Percentiles rank a stretch among this genome's conserved stretches.
Evolutionary conservation across 2,113 vertebrate genomes (phyloP).

Genomic region (Sebastes schlegelii): DNA sequence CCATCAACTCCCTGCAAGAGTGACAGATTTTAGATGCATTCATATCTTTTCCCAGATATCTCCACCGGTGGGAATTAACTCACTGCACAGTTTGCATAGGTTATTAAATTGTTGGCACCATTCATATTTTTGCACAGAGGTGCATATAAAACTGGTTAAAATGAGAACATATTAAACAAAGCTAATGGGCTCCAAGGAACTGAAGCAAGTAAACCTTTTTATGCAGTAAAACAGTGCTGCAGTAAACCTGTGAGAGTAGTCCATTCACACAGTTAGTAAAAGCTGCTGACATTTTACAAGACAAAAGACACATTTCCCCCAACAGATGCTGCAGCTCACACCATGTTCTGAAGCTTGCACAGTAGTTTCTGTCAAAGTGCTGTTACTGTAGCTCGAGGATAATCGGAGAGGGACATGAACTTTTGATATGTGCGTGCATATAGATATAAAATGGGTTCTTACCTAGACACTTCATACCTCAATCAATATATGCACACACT

Average conservation of each 20-base stretch:
- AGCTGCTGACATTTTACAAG: constrained; percentile 34
- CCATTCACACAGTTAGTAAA: constrained; percentile 64
- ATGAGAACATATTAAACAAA: background rate
- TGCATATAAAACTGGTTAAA: background rate
- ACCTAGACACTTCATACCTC: background rate
- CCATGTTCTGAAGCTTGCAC: constrained; percentile 67
- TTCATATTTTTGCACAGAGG: background rate
- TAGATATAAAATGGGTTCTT: background rate
- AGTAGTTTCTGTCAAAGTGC: constrained; percentile 2
- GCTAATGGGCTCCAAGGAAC: background rate
- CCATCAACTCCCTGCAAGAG: constrained; percentile 88
- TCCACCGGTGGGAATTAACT: background rate
- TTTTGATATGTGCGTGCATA: background rate
- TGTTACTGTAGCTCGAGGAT: background rate
- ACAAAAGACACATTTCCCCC: constrained; percentile 82
- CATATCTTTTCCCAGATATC: background rate
- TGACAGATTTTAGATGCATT: background rate
- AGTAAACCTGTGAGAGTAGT: constrained; percentile 30
- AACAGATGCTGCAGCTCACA: constrained; percentile 48
- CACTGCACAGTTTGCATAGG: background rate
- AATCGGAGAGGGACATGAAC: background rate
- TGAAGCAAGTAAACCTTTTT: constrained; percentile 7
- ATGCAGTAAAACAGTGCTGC: background rate
- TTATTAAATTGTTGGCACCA: background rate
- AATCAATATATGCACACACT: background rate